Conservation (phyloP, 2,888 invertebrate species). For the Glaucopsyche alexis region DNA sequence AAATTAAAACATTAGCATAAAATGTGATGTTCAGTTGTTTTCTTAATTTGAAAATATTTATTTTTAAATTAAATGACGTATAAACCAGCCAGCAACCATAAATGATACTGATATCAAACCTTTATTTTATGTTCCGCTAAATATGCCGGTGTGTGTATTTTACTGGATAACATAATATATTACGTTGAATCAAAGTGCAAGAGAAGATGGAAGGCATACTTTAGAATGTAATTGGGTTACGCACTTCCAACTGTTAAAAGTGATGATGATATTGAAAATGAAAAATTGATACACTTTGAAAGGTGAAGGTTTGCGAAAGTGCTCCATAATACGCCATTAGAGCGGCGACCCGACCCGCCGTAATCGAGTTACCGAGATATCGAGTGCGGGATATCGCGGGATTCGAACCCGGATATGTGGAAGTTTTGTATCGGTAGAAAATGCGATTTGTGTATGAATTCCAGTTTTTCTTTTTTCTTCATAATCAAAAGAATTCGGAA, state of each 20-base stretch:
- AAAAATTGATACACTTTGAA: constrained; percentile 22
- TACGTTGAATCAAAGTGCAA: too few species aligned
- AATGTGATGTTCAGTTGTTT: too few species aligned
- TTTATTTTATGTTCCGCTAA: too few species aligned
- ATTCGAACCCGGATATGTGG: background rate
- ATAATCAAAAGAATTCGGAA: background rate
- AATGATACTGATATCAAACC: too few species aligned
- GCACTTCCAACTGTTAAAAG: background rate
- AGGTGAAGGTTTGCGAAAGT: constrained; percentile 26
- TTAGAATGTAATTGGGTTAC: too few species aligned
- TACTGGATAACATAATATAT: too few species aligned
- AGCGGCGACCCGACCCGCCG: constrained; percentile 12
- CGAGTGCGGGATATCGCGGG: constrained; percentile 24
- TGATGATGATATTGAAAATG: constrained; percentile 18
- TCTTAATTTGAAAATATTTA: too few species aligned
- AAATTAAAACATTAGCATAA: too few species aligned
- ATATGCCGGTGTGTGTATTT: too few species aligned
- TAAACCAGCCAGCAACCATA: too few species aligned
- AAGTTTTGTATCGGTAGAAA: background rate
- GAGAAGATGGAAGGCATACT: too few species aligned
- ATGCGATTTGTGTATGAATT: background rate
- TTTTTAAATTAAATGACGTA: too few species aligned
- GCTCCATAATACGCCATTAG: constrained; percentile 29
- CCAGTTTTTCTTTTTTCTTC: background rate
- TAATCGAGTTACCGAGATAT: constrained; percentile 29